A percentile compares a stretch with the other conserved stretches of the same genome.
Evolutionary conservation across 2,797 vertebrate genomes (phyloP).

Genomic region (Pantherophis alleghaniensis): DNA sequence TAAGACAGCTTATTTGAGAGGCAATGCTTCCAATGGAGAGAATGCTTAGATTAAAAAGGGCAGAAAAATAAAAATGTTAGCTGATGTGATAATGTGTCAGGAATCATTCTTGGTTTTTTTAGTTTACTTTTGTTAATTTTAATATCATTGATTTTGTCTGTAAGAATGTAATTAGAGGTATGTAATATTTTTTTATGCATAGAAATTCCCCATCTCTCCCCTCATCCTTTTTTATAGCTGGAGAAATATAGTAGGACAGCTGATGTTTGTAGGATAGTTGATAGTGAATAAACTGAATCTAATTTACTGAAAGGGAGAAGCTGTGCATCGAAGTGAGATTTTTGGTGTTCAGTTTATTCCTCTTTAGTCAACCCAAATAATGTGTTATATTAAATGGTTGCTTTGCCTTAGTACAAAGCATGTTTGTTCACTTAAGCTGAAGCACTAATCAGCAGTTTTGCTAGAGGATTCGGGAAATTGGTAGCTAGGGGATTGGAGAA

Average conservation of each 20-base stretch:
- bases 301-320: not conserved
- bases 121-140: conserved; percentile 41
- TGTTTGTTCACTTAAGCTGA: not conserved
- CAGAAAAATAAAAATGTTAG: conserved; percentile 35
- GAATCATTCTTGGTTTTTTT: not conserved
- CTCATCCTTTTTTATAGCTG: not conserved
- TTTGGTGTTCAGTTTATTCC: not conserved
- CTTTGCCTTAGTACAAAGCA: not conserved
- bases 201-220: not conserved
- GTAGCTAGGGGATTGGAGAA: not conserved
- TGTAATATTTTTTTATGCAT: not conserved
- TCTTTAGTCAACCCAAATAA: not conserved
- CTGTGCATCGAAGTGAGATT: not conserved
- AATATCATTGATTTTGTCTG: conserved; percentile 25
- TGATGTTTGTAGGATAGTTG: not conserved
- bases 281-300: not conserved
- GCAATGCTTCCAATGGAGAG: conserved; percentile 29
- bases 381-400: not conserved
- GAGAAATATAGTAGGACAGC: not conserved
- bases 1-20: conserved; percentile 29
- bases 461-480: not conserved
- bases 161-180: not conserved
- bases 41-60: conserved; percentile 31
- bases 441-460: not conserved
- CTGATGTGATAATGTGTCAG: not conserved